Conservation (phyloP, 2,797 vertebrate genomes). For the Chanos chanos region DNA sequence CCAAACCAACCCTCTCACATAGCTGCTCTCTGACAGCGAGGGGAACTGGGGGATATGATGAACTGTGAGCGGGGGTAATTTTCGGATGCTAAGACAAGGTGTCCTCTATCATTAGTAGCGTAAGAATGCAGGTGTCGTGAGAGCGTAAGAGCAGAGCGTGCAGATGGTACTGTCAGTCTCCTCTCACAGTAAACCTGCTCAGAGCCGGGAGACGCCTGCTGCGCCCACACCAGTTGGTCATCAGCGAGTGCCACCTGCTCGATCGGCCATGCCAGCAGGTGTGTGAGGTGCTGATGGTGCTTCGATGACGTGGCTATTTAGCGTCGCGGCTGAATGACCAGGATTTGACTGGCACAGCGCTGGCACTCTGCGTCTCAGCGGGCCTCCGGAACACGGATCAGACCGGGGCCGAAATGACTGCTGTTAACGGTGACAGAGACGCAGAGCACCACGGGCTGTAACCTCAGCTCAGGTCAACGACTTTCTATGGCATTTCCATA, state of each 20-base stretch:
- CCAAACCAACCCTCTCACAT: conserved; percentile 4
- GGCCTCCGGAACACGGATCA: too few species aligned
- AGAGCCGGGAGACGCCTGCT: not conserved
- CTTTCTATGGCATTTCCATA: too few species aligned
- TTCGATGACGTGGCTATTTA: conserved; percentile 3
- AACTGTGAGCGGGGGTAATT: conserved; percentile 32
- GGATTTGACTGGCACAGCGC: conserved; percentile 2
- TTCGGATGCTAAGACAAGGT: conserved; percentile 31
- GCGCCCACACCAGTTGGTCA: conserved; percentile 12
- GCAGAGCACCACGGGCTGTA: too few species aligned
- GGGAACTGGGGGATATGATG: conserved; percentile 19
- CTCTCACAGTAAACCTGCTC: not conserved
- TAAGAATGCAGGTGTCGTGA: conserved; percentile 6
- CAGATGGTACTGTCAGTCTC: conserved; percentile 38
- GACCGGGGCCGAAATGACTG: too few species aligned
- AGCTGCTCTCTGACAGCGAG: not conserved
- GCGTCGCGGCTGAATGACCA: not conserved
- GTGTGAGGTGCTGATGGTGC: not conserved
- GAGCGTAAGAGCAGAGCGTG: not conserved
- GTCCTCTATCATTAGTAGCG: conserved; percentile 34
- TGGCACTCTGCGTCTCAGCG: too few species aligned
- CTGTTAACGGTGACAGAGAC: too few species aligned
- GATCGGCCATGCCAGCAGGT: not conserved
- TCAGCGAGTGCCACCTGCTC: conserved; percentile 33
- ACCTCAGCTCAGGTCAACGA: too few species aligned